Evolutionary conservation across 2,113 vertebrate species (phyloP), one percentile per base, ranked within the genome.

Genomic region (Dryoscopus gambensis): DNA sequence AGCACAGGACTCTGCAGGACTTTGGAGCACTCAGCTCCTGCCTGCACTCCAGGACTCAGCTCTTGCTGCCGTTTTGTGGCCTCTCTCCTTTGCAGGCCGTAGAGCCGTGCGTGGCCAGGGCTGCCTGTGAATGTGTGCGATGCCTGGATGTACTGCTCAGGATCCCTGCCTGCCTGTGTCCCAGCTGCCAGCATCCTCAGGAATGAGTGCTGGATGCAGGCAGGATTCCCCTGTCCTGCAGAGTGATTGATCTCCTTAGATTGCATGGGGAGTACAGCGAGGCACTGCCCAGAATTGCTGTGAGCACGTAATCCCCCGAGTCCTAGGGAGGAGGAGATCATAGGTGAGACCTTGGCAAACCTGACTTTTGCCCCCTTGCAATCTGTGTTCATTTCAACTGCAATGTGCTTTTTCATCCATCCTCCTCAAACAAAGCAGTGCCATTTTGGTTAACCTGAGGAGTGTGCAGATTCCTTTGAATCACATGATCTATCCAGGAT

Each of bases 71-170:
- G 2, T 21, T 60, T 20, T 63, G 39, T 42, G 69, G 42, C 59
- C 63, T 39, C 53, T 87, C 35, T 77, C 20, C 49, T 37, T 50
- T 35, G 27, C 57, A 59, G 60, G 37, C 46, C 0, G 0, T 7
- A 18, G 55, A 85, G 39, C 44, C 0, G 0, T 21, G 52, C 0
- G 0, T 44, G 17, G 39, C 57, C 35, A 40, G 62, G 33, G 30
- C 28, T 46, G 64, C 23, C 33, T 17, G 11, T 3, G 3, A 8
- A 28, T 2, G 7, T 15, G 39, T 30, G 67, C 22, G 63, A 56
- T 68, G 39, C 60, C 42, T 25, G 80, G 21, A 21, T 5, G 3
- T 35, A 5, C 33, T 4, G 10, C 47, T 23, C 7, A 1, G 42
- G 31, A 57, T 7, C 35, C 31, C 73, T 64, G 71, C 55, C 53